Evolutionary conservation across 2,797 vertebrate species (phyloP).

Genomic region (Chrosomus eos): DNA sequence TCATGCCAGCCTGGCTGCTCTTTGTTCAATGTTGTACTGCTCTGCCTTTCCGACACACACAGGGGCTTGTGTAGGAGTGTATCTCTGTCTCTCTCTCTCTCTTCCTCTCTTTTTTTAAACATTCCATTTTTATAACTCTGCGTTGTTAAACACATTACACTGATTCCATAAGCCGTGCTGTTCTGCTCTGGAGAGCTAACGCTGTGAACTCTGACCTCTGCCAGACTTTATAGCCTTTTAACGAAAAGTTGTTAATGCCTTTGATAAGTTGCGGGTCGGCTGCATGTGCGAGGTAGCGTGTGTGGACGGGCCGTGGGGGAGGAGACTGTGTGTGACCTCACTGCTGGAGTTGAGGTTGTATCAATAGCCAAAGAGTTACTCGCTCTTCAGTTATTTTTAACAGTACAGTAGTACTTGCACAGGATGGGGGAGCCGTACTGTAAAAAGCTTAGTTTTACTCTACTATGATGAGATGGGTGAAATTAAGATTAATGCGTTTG

Average conservation of each 20-base stretch:
- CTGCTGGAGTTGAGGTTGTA: constrained; percentile 38
- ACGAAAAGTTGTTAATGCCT: constrained; percentile 66
- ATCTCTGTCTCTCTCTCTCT: constrained; percentile 41
- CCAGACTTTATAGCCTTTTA: constrained; percentile 61
- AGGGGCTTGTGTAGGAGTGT: constrained; percentile 66
- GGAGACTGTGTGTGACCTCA: constrained; percentile 55
- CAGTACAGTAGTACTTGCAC: constrained; percentile 45
- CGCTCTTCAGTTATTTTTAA: constrained; percentile 60
- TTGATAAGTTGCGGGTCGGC: constrained; percentile 57
- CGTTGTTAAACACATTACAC: constrained; percentile 63
- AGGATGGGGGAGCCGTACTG: constrained; percentile 19
- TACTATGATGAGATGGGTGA: background rate
- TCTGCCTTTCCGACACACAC: constrained; percentile 57
- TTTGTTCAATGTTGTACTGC: constrained; percentile 64
- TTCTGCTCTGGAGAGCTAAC: constrained; percentile 59
- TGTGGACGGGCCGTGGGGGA: constrained; percentile 46
- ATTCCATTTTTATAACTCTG: constrained; percentile 66
- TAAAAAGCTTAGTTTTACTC: constrained; percentile 34
- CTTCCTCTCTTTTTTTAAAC: constrained; percentile 51
- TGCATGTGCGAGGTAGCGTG: constrained; percentile 52
- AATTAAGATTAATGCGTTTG: constrained; percentile 30
- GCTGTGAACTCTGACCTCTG: constrained; percentile 57
- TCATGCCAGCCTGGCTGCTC: constrained; percentile 60
- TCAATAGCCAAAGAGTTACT: constrained; percentile 53
- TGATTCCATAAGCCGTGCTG: constrained; percentile 54